These are phyloP conservation scores for Xiphophorus couchianus DNA, from an alignment of 2,113 vertebrate genomes.

Conservation along the genomic window DNA sequence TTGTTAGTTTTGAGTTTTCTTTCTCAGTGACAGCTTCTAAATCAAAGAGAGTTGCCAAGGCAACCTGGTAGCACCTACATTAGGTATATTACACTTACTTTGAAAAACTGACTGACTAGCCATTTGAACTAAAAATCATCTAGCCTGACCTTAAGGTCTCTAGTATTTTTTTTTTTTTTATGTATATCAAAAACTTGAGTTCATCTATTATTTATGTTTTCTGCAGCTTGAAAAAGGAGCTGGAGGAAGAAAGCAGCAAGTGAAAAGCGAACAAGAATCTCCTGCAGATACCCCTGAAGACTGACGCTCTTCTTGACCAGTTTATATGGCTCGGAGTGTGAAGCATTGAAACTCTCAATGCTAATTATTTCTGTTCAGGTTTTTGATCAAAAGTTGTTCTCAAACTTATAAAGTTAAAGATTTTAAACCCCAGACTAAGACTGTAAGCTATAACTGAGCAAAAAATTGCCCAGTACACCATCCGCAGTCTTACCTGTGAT, in stretches of 20 bases:
- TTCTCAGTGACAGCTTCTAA: background rate
- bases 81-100: background rate
- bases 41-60: background rate
- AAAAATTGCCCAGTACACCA: background rate
- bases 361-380: slow-evolving; percentile 3
- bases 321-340: background rate
- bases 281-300: slow-evolving; percentile 16
- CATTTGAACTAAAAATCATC: background rate
- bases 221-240: slow-evolving; percentile 90
- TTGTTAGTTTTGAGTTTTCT: background rate
- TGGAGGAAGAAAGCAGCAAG: slow-evolving; percentile 84
- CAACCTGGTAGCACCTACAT: background rate
- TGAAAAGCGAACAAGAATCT: slow-evolving; percentile 30
- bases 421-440: background rate
- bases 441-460: background rate
- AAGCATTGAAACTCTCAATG: background rate
- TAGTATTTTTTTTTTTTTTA: background rate
- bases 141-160: background rate
- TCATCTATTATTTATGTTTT: slow-evolving; percentile 23
- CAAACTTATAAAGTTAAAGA: background rate
- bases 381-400: background rate
- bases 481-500: background rate
- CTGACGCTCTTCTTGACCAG: background rate
- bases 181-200: background rate
- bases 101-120: background rate